Evolutionary conservation across 2,888 invertebrate species (phyloP), one percentile per base, ranked within the genome.

Genomic region (Melanostoma scalare): DNA sequence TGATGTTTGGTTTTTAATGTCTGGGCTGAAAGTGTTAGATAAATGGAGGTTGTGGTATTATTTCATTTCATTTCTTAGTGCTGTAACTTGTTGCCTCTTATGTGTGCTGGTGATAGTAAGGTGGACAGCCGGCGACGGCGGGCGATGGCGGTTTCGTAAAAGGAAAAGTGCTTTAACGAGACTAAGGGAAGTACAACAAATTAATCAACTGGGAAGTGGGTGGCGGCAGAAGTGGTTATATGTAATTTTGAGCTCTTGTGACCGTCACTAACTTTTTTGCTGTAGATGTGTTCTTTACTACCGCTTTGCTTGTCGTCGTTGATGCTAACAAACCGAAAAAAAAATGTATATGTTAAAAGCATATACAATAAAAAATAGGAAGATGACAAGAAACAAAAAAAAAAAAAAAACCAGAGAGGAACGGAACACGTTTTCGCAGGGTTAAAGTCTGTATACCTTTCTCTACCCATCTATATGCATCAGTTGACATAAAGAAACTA

Each of bases 1-100:
- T 20, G 20, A 20, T 20, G 20, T 20, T 20, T 20, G 20, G 1
- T 20, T 20, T 20, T 20, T 20, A 20, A 20, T 20, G 20, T 1
- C 20, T 20, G 20, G 10, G 44, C 3, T 53, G n/a, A 31, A 36
- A 8, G 30, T 42, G 8, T 50, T 44, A 20, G 38, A 48, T 48
- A 40, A 38, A 48, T 9, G 50, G 40, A 46, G 65, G 56, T 50
- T 74, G 73, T 20, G 46, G 58, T 65, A 50, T 67, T 58, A 67
- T 67, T 58, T 53, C 53, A 67, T 67, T 58, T 53, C 53, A 60
- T 46, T 33, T 3, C 36, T 60, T 31, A 44, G 30, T 67, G 67
- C n/a, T 68, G 36, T 75, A 68, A 75, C 75, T 75, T 75, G 75
- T 74, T 74, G 74, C 74, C 74, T 65, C 65, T 63, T 55, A 56